phyloP scores from a whole-genome alignment of 2,113 vertebrate genomes.

The Megaceryle torquata region DNA sequence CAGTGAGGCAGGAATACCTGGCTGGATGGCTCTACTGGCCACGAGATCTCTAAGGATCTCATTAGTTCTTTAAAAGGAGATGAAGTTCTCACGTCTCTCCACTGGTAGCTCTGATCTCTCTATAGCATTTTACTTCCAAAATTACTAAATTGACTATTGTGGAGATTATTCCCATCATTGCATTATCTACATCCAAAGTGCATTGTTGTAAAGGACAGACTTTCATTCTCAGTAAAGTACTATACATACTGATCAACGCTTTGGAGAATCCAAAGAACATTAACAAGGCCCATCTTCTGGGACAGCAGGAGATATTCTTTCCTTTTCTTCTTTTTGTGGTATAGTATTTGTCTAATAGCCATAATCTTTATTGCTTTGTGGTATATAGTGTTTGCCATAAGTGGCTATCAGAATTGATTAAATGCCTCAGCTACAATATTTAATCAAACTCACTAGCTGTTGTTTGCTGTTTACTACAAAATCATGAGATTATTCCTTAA shows the following conservation, averaged over 20 bases:
- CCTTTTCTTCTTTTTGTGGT: background rate
- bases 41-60: background rate
- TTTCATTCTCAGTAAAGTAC: background rate
- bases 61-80: background rate
- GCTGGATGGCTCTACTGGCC: background rate
- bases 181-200: background rate
- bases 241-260: background rate
- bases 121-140: background rate
- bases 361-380: constrained; percentile 24
- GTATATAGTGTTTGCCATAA: background rate
- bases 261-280: background rate
- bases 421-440: constrained; percentile 17
- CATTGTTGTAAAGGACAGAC: background rate
- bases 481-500: constrained; percentile 2
- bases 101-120: background rate
- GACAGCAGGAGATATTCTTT: background rate
- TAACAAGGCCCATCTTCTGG: background rate
- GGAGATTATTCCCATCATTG: background rate
- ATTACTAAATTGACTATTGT: background rate
- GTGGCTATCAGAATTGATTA: constrained; percentile 2
- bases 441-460: constrained; percentile 29
- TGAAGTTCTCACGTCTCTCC: background rate
- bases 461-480: background rate
- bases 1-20: background rate
- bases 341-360: background rate